phyloP scores from a whole-genome alignment of 2,888 invertebrate species.

The Elysia crispata region DNA sequence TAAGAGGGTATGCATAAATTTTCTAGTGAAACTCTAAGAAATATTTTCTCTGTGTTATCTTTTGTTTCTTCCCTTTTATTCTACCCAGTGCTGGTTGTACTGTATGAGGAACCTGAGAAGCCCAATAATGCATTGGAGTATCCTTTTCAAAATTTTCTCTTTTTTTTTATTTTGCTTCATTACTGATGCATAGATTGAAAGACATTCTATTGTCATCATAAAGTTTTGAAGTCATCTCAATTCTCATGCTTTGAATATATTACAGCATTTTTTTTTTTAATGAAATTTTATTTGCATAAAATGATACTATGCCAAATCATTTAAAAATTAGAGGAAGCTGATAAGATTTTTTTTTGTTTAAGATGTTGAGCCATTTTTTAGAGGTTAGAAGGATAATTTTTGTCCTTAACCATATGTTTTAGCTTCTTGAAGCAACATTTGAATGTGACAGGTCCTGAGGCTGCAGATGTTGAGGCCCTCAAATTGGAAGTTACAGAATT shows the following conservation, averaged over 20 bases:
- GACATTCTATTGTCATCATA: no score
- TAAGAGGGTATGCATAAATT: no score
- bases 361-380: no score
- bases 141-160: conserved; percentile 59
- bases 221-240: no score
- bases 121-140: conserved; percentile 88
- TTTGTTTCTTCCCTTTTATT: conserved; percentile 23
- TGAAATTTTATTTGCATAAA: no score
- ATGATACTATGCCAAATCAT: no score
- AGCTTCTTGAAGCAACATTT: conserved; percentile 76
- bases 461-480: conserved; percentile 77
- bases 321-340: no score
- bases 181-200: no score
- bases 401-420: neutral
- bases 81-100: conserved; percentile 84
- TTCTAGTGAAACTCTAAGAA: no score
- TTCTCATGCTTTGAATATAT: no score
- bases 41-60: neutral
- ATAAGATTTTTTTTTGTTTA: no score
- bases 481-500: conserved; percentile 76
- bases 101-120: conserved; percentile 91
- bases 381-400: neutral
- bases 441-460: conserved; percentile 75
- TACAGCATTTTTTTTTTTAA: no score
- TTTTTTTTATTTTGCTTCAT: neutral